A percentile compares a stretch with the other conserved stretches of the same genome.
Evolutionary conservation across 1,140 invertebrate genomes (phyloP).

Genomic region (Meloidogyne chitwoodi): DNA sequence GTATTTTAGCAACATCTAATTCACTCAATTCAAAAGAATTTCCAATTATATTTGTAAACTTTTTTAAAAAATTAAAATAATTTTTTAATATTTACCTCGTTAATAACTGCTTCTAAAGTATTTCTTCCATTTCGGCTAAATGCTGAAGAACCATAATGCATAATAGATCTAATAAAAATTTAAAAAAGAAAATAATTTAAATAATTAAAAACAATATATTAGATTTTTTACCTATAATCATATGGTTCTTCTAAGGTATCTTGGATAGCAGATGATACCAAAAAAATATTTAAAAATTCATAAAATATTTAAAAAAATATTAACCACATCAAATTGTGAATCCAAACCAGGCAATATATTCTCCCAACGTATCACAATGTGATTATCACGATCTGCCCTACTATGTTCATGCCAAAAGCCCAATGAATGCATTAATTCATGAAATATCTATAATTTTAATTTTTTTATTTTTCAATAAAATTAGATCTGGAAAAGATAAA

Average conservation of each 20-base stretch:
- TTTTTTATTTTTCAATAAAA: too few species aligned
- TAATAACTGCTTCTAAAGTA: conserved; percentile 51
- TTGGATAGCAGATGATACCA: conserved; percentile 49
- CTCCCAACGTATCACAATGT: conserved; percentile 59
- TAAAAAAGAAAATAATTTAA: background rate
- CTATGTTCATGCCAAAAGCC: conserved; percentile 59
- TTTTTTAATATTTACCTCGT: conserved; percentile 20
- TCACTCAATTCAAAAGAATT: conserved; percentile 50
- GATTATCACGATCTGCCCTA: conserved; percentile 53
- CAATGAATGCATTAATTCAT: conserved; percentile 36
- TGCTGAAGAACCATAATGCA: conserved; percentile 56
- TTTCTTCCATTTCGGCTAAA: conserved; percentile 56
- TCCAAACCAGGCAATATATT: conserved; percentile 60
- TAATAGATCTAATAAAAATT: conserved; percentile 5
- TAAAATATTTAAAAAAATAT: background rate
- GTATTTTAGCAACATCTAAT: conserved; percentile 49
- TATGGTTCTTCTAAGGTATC: conserved; percentile 56
- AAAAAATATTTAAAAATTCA: background rate
- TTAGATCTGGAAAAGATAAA: too few species aligned
- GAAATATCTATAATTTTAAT: background rate
- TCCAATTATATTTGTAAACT: conserved; percentile 54
- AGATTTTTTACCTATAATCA: conserved; percentile 37
- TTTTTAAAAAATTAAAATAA: background rate
- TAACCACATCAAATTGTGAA: conserved; percentile 57
- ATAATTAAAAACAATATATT: background rate